A percentile compares a stretch with the other conserved stretches of the same genome.
phyloP scores from a whole-genome alignment of 1,140 invertebrate genomes.

The Magallana gigas region DNA sequence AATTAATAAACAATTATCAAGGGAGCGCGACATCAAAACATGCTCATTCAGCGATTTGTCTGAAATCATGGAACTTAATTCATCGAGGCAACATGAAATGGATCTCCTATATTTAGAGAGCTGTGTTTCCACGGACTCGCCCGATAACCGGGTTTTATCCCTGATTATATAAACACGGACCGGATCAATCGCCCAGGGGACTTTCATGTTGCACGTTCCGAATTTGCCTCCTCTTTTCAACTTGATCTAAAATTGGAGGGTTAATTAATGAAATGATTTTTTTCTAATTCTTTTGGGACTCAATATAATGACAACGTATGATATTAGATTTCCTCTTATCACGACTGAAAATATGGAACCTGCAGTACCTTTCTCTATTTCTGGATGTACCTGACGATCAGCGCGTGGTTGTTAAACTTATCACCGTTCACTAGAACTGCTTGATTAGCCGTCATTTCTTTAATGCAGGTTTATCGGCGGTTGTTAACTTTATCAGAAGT shows the following conservation, averaged over 20 bases:
- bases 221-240: not conserved
- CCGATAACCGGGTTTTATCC: not conserved
- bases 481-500: too few relatives aligned
- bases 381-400: not conserved
- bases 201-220: not conserved
- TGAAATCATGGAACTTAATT: too few relatives aligned
- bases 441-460: too few relatives aligned
- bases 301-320: not conserved
- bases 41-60: too few relatives aligned
- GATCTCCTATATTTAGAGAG: not conserved
- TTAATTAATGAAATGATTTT: slow-evolving; percentile 23
- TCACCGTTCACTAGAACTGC: too few relatives aligned
- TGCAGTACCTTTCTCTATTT: not conserved
- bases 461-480: too few relatives aligned
- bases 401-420: too few relatives aligned
- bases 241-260: not conserved
- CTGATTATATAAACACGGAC: not conserved
- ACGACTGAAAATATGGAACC: not conserved
- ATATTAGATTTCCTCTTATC: slow-evolving; percentile 1
- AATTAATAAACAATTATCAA: too few relatives aligned
- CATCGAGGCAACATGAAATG: slow-evolving; percentile 12
- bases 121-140: not conserved
- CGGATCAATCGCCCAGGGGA: not conserved
- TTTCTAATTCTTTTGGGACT: not conserved
- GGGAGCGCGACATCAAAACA: too few relatives aligned